Conservation (phyloP, 2,113 vertebrate genomes). For the Thunnus maccoyii region DNA sequence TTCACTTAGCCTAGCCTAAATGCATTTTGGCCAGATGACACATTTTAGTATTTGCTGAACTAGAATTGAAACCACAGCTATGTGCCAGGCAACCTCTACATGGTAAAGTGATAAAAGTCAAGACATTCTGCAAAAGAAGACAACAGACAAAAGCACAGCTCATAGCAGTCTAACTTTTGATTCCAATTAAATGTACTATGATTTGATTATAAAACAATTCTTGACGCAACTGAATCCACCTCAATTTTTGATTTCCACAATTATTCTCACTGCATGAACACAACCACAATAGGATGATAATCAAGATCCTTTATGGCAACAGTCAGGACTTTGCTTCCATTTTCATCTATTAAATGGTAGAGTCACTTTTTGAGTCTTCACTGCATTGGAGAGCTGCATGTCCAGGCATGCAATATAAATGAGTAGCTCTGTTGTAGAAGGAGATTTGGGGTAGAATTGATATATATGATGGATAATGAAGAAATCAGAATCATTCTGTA, state of each 20-base stretch:
- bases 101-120: slow-evolving; percentile 8
- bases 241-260: background rate
- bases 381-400: too few relatives aligned
- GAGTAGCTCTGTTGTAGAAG: too few relatives aligned
- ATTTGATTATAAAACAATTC: background rate
- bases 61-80: slow-evolving; percentile 27
- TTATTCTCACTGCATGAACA: too few relatives aligned
- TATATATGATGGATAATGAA: too few relatives aligned
- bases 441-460: too few relatives aligned
- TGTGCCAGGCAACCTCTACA: background rate
- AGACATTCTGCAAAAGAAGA: background rate
- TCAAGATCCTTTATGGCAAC: too few relatives aligned
- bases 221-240: background rate
- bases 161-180: background rate
- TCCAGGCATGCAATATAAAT: too few relatives aligned
- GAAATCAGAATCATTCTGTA: too few relatives aligned
- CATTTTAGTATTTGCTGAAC: slow-evolving; percentile 16
- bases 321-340: too few relatives aligned
- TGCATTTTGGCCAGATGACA: background rate
- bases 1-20: background rate
- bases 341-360: too few relatives aligned
- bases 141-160: slow-evolving; percentile 5
- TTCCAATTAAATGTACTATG: background rate
- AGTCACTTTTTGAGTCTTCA: too few relatives aligned
- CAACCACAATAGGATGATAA: too few relatives aligned